Base-by-base conservation (phyloP, 1,140 invertebrate species). In the Drosophila simulans region DNA sequence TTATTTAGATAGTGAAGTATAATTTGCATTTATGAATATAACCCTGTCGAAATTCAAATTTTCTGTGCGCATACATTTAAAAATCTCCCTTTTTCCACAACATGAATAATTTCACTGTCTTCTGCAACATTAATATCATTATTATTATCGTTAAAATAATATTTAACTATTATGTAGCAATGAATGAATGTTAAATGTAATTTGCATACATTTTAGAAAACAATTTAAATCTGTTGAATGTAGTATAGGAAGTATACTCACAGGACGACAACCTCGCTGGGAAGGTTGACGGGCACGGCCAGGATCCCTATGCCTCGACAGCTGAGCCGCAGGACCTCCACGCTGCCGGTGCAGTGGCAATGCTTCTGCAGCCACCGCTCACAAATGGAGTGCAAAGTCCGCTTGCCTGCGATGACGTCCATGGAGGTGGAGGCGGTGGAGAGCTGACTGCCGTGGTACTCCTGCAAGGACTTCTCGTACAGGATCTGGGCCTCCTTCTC, bases 391-490 rank as follows among this genome's bases (percentile, higher is more conserved):
- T 91, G 86, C 49, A 91, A 22, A 1, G 79, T 82, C 2, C 82
- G 81, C 22, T 59, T 80, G 42, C 70, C 71, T 43, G 40, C 42
- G 34, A 48, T 64, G 39, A 15, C 45, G 43, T 49, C 72, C 39
- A 35, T 5, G 20, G 48, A 20, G 11, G 56, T 42, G 15, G 43
- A n/a, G 49, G 39, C 55, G 34, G 51, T 39, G 22, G 53, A 35
- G 7, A 71, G 34, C 57, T 76, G 66, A 15, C 77, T 74, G 42
- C 84, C 91, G 49, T 91, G 90, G 76, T 91, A 92, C 53, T 92
- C 91, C 64, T 80, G 65, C 25, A 92, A 43, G n/a, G 91, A 84
- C 69, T 92, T 91, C 57, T 92, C 91, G 58, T 92, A 92, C 5
- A 92, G 68, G 43, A 86, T 77, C 74, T 91, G 91, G 5, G 91